Evolutionary conservation across 2,113 vertebrate species (phyloP), one percentile per base, ranked within the genome.

Genomic region (Saccopteryx leptura): DNA sequence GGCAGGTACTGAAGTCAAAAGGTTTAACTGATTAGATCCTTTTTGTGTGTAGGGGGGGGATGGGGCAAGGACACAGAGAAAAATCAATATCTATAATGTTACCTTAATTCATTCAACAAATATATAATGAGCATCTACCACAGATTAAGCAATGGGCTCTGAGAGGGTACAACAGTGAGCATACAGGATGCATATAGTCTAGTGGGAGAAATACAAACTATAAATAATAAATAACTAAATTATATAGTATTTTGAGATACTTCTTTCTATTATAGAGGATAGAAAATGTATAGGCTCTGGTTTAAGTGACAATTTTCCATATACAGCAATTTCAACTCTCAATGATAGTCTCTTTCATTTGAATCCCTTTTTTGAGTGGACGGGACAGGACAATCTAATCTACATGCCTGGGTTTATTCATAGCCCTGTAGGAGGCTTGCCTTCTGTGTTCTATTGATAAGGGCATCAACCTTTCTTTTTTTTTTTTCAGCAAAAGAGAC

Each of bases 91-190:
- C 58, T 88, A 33, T 82, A 83, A 71, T 79, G 50, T 82, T 87
- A 80, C 60, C 58, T 88, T 94, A 91, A 95, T 96, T 82, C 28
- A 74, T 76, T 86, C 68, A 93, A 95, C 24, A 81, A 72, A 91
- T 78, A 95, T 17, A 92, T 69, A 82, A 86, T 60, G 33, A 96
- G 33, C n/a, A n/a, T 24, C 56, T 56, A 94, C 1, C 65, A 92
- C 9, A 9, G 39, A 28, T 78, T 81, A 91, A 88, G 56, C 15
- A 90, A 78, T 85, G 31, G 71, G 39, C 39, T 96, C 66, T 87
- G 65, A 68, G 58, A 8, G 9, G 63, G 50, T 78, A 71, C 61
- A 90, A 71, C 0, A 50, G 24, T 54, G 50, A 83, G 61, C 14
- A 85, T 39, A 28, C 5, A 19, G 9, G 78, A 4, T 28, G 21